phyloP scores from a whole-genome alignment of 2,888 invertebrate genomes.

The Tanypteryx hageni region DNA sequence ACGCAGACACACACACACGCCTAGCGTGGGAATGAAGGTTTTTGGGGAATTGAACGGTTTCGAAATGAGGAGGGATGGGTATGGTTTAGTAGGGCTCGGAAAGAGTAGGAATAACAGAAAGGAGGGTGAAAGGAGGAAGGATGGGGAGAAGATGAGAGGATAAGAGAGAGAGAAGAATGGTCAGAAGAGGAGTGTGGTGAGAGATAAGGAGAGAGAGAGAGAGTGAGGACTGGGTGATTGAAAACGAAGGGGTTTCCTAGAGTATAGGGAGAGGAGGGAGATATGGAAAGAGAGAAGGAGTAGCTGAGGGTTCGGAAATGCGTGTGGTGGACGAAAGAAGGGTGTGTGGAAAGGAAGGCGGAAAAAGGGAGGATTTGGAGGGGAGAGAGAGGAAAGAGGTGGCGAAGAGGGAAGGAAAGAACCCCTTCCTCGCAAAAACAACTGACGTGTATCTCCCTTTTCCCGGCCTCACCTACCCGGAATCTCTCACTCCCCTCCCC shows the following conservation, averaged over 20 bases:
- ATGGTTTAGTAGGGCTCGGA: not conserved
- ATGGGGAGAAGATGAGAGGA: not conserved
- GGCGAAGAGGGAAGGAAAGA: slow-evolving; percentile 5
- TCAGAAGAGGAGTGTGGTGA: slow-evolving; percentile 3
- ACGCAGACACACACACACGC: not conserved
- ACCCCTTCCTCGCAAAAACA: slow-evolving; percentile 30
- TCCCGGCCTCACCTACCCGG: slow-evolving; percentile 17
- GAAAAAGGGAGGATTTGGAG: not conserved
- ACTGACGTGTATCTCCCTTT: slow-evolving; percentile 43
- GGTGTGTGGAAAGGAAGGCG: slow-evolving; percentile 1
- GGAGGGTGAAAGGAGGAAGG: slow-evolving; percentile 24
- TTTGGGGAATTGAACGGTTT: not conserved
- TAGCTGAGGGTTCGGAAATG: not conserved
- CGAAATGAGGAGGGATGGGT: not conserved
- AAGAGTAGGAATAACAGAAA: slow-evolving; percentile 38
- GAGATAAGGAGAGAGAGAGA: not conserved
- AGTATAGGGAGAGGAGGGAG: too few species aligned
- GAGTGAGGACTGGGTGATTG: slow-evolving; percentile 44
- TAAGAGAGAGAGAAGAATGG: not conserved
- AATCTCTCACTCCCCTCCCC: not conserved
- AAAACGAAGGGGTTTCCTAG: not conserved
- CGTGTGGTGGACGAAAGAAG: not conserved
- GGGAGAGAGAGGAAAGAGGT: not conserved
- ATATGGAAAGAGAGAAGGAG: not conserved
- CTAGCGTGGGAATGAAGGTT: slow-evolving; percentile 15